Conservation (phyloP, 2,113 vertebrate genomes). For the Antidorcas marsupialis region DNA sequence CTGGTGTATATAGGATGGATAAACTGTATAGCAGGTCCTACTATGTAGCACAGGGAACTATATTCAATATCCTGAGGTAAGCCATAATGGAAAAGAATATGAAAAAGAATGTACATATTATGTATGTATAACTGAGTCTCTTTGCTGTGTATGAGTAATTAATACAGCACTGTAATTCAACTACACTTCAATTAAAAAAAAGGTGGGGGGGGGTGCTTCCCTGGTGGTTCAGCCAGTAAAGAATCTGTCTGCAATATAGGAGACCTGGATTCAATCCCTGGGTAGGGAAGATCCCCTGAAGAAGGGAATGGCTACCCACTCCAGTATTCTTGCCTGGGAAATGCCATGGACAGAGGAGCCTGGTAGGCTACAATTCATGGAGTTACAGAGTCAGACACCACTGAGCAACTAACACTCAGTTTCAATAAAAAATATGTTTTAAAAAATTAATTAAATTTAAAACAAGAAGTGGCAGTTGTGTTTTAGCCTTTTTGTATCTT, state of each 20-base stretch:
- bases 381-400: neutral
- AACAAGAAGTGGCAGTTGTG: neutral
- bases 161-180: neutral
- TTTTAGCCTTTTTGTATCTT: neutral
- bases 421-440: neutral
- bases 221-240: neutral
- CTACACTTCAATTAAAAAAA: neutral
- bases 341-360: neutral
- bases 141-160: neutral
- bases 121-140: neutral
- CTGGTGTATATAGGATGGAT: neutral
- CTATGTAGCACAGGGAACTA: neutral
- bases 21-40: neutral
- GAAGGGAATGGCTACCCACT: neutral
- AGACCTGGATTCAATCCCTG: neutral
- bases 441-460: neutral
- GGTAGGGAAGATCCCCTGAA: neutral
- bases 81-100: neutral
- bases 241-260: neutral
- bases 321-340: neutral
- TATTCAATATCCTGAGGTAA: neutral
- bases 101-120: neutral
- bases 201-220: neutral
- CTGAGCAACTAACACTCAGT: neutral
- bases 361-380: neutral